Evolutionary conservation across 2,113 vertebrate genomes (phyloP), one percentile per base, ranked within the genome.

Genomic region (Sebastes fasciatus): DNA sequence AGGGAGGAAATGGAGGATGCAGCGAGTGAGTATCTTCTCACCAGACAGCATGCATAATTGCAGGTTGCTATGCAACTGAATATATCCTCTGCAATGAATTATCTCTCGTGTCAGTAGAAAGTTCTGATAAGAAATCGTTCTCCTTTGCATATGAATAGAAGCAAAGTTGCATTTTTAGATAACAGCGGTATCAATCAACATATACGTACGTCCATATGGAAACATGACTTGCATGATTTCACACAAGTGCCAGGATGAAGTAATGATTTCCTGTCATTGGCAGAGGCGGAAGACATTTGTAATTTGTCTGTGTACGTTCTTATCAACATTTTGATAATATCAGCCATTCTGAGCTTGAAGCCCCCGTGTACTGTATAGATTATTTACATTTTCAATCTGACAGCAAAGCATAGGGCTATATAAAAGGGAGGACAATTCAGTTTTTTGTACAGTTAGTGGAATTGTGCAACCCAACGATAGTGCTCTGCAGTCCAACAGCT

Each of bases 61-160:
- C 89, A 78, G 88, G 94, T 94, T 95, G 94, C 94, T 93, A 94
- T 89, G 94, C 92, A 88, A 95, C 93, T 76, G 89, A 91, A 94
- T 87, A 82, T 89, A 92, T 91, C 87, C 86, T 82, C 83, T 7
- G 62, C 74, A 71, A 80, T 89, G 80, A 94, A 91, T 94, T 91
- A 91, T 92, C 86, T 84, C 77, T 82, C 57, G 34, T 77, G 88
- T 91, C 93, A 83, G 85, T 70, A 78, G 69, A 89, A 92, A 89
- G 79, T 84, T 88, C 80, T 81, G 90, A 94, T 91, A 87, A 90
- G 90, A 83, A 89, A 85, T 40, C 68, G 7, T 82, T 83, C 80
- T 64, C 82, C 72, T 93, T 94, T 92, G 90, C 92, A 93, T 94
- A 79, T 84, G 82, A 92, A 92, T 90, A 87, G 79, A 54, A 83